Conservation (phyloP, 2,797 vertebrate species). For the Propithecus perrieri region DNA sequence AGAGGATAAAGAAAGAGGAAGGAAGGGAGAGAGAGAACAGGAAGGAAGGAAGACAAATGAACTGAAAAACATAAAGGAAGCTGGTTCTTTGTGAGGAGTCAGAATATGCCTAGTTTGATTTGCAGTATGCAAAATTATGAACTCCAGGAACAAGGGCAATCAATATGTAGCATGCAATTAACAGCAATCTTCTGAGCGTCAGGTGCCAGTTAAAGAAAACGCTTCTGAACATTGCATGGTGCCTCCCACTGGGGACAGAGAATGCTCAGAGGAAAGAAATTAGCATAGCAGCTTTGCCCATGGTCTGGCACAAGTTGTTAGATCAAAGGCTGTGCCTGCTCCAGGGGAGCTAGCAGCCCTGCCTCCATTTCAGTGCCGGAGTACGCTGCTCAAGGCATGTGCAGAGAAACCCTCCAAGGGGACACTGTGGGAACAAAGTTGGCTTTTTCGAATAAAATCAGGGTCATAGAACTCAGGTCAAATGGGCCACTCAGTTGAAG, state of each 20-base stretch:
- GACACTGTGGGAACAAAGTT: neutral
- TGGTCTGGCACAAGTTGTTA: constrained; percentile 33
- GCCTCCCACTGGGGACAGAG: constrained; percentile 2
- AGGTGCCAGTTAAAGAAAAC: constrained; percentile 50
- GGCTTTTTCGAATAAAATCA: constrained; percentile 6
- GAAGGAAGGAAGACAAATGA: neutral
- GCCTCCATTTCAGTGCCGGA: neutral
- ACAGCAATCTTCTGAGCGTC: constrained; percentile 46
- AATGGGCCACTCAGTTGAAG: neutral
- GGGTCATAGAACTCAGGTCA: constrained; percentile 22
- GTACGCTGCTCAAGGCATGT: constrained; percentile 39
- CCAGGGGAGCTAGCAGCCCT: neutral
- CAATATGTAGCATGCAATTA: constrained; percentile 70
- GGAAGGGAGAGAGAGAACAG: neutral
- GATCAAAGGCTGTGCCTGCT: constrained; percentile 65
- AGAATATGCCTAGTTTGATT: constrained; percentile 11
- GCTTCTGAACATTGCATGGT: constrained; percentile 52
- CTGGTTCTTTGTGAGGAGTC: constrained; percentile 2
- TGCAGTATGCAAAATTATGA: constrained; percentile 45
- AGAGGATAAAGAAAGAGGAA: neutral
- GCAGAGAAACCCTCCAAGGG: neutral
- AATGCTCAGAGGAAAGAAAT: constrained; percentile 49
- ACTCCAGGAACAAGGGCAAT: constrained; percentile 46
- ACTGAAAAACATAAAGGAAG: neutral
- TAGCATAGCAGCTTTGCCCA: constrained; percentile 57